Base-by-base conservation (phyloP, 2,888 invertebrate genomes). In the Drosophila suboccidentalis region DNA sequence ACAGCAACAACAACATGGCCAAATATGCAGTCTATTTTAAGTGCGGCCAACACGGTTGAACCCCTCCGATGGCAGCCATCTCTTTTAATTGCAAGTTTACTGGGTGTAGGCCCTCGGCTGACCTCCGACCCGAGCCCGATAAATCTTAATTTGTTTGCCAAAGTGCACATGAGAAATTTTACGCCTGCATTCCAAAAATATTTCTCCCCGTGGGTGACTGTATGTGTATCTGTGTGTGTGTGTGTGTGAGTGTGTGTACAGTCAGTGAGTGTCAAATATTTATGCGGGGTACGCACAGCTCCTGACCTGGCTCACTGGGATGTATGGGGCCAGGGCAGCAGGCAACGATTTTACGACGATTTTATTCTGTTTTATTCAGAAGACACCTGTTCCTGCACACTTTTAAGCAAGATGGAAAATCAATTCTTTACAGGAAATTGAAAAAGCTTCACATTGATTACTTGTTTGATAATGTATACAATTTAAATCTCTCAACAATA, bases 91-190 rank as follows among this genome's bases (percentile, higher is more conserved):
- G 73, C 51, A 73, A 67, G 70, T 53, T 75, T 68, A 65, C 53
- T 26, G 65, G 34, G 15, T 58, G 51, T 46, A 22, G 53, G 43
- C 55, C 49, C 67, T 63, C 11, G 9, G n/a, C 39, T 60, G 57
- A 69, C 62, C 73, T 53, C 36, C 61, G 54, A 71, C 65, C 46
- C 44, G 6, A 50, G 64, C 66, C 69, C 82, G 64, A 87, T 87
- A 88, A 87, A 88, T 87, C 85, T 88, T 82, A 85, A 87, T 87
- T 87, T 83, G 85, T 80, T 85, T 78, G 76, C 75, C 73, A 78
- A 78, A 76, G 73, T 78, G 80, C 82, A 85, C 82, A 85, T 71
- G 80, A 78, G 75, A 71, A 71, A 78, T 76, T 78, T 78, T 60
- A 66, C 66, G 60, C 61, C 68, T 69, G 67, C 78, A 71, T 70